Percentiles rank a stretch among this genome's conserved stretches.
Conservation (phyloP, 2,113 vertebrate species). For the Myrmophylax atrothorax region DNA sequence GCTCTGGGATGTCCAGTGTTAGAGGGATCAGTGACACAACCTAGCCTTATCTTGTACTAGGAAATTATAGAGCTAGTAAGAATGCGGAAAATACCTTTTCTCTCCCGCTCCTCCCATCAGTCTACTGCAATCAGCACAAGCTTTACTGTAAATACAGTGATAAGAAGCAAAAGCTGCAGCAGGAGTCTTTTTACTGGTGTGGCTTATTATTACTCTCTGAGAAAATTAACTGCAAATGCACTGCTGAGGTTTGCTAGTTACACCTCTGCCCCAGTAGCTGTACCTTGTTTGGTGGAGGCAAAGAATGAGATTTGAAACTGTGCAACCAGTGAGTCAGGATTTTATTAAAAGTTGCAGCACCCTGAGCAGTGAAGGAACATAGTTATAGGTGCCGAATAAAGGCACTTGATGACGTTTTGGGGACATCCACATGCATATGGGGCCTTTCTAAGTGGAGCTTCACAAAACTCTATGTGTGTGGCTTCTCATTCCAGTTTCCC, state of each 20-base stretch:
- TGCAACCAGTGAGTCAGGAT: neutral
- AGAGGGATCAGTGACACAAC: neutral
- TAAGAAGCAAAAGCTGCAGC: conserved; percentile 11
- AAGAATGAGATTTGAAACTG: neutral
- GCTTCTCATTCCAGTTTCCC: neutral
- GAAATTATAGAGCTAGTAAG: conserved; percentile 6
- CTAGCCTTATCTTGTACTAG: neutral
- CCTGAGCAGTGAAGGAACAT: neutral
- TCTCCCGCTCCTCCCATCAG: neutral
- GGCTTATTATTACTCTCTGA: neutral
- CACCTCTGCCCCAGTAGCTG: neutral
- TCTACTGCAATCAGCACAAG: neutral
- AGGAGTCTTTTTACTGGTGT: neutral
- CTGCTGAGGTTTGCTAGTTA: neutral
- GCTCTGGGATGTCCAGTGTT: neutral
- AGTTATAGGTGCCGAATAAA: neutral
- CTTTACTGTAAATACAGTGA: neutral
- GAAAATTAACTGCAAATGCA: neutral
- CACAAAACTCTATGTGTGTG: neutral
- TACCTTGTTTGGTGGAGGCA: neutral
- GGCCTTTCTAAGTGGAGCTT: neutral
- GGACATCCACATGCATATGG: neutral
- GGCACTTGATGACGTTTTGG: neutral
- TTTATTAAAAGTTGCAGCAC: neutral
- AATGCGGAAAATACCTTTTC: neutral